These are phyloP conservation scores for Tupaia chinensis DNA, from an alignment of 2,113 vertebrate genomes.

Conservation along the genomic window DNA sequence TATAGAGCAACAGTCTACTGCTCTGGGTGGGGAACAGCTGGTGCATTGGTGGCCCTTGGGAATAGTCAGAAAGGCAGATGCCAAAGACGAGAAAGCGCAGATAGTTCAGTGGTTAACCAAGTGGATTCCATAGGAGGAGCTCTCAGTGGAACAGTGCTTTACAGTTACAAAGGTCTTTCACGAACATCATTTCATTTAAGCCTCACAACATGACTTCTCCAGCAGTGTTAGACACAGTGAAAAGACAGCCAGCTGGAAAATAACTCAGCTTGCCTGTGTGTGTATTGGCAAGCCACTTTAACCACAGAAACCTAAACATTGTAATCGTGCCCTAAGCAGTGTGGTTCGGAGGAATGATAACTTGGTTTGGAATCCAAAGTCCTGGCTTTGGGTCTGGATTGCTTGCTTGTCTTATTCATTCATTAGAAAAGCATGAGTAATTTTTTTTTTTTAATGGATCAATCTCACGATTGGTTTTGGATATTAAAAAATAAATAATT, in stretches of 20 bases:
- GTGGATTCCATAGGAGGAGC: neutral
- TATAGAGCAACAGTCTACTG: neutral
- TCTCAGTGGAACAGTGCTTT: neutral
- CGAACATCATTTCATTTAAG: neutral
- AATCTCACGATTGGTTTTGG: neutral
- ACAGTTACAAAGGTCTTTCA: neutral
- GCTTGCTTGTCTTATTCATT: neutral
- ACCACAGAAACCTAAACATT: neutral
- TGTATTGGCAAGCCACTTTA: neutral
- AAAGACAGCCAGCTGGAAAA: neutral
- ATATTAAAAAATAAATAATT: neutral
- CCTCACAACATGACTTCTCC: neutral
- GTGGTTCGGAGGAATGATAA: neutral
- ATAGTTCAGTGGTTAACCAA: neutral
- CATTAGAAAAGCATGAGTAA: neutral
- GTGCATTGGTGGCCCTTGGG: neutral
- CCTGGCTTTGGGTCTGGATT: neutral
- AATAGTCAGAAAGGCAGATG: neutral
- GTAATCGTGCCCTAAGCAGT: neutral
- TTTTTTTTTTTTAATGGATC: neutral
- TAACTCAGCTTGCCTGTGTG: neutral
- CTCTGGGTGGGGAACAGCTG: neutral
- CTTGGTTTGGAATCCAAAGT: neutral
- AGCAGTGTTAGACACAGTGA: neutral
- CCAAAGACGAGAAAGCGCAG: neutral